Evolutionary conservation across 1,140 invertebrate species (phyloP).

Genomic region (Pachyrhynchus sulphureomaculatus): DNA sequence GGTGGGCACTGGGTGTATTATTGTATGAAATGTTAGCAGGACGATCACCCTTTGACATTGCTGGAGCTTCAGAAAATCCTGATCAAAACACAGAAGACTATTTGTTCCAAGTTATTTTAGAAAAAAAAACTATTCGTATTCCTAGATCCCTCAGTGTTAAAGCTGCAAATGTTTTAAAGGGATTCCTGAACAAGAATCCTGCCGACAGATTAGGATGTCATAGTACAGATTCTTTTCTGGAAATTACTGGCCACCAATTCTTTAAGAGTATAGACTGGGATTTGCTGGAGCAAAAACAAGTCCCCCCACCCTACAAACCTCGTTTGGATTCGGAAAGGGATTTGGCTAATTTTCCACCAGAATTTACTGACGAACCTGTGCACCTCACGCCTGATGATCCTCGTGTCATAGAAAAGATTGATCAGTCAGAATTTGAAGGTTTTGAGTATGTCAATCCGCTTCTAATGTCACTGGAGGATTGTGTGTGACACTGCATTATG

Average conservation of each 20-base stretch:
- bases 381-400: conserved; percentile 95
- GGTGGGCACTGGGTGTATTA: conserved; percentile 95
- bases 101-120: conserved; percentile 97
- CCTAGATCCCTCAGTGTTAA: conserved; percentile 93
- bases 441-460: conserved; percentile 99
- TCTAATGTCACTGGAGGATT: conserved; percentile 96
- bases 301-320: conserved; percentile 95
- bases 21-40: conserved; percentile 99
- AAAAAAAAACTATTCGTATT: conserved; percentile 98
- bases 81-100: conserved; percentile 99
- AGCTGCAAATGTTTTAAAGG: conserved; percentile 95
- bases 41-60: conserved; percentile 96
- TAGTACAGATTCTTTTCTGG: conserved; percentile 83
- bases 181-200: conserved; percentile 99
- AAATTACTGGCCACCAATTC: conserved; percentile 94
- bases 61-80: conserved; percentile 92
- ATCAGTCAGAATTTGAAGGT: conserved; percentile 99
- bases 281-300: conserved; percentile 93
- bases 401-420: conserved; percentile 95
- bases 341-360: conserved; percentile 98
- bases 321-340: conserved; percentile 87
- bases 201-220: conserved; percentile 92
- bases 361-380: conserved; percentile 97
- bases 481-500: conserved; percentile 75
- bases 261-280: conserved; percentile 99